phyloP scores from a whole-genome alignment of 2,113 vertebrate genomes.

The Hemiscyllium ocellatum region DNA sequence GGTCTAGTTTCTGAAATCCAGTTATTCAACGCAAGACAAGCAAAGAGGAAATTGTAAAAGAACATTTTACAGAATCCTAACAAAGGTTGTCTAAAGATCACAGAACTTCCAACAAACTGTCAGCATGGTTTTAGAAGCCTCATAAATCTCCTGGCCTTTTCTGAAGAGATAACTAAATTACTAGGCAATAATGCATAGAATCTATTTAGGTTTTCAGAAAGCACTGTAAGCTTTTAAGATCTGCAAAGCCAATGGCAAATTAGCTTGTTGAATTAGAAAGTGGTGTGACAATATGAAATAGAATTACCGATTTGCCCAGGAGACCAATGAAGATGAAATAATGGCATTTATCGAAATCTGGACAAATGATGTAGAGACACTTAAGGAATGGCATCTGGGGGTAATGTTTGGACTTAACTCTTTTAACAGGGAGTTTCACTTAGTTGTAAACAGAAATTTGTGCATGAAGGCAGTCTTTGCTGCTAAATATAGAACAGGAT shows the following conservation, averaged over 20 bases:
- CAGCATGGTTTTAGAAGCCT: constrained; percentile 25
- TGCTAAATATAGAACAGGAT: not conserved
- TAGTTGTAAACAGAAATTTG: not conserved
- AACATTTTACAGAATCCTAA: not conserved
- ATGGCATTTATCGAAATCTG: not conserved
- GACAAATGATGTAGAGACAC: not conserved
- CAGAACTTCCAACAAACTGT: not conserved
- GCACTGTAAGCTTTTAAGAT: not conserved
- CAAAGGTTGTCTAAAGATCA: not conserved
- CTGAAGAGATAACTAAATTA: constrained; percentile 5
- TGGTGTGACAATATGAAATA: not conserved
- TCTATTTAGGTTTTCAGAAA: not conserved
- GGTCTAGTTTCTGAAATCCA: not conserved
- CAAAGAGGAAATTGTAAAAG: not conserved
- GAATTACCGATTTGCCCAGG: not conserved
- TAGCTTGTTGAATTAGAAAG: not conserved
- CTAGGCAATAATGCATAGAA: not conserved
- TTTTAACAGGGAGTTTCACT: not conserved
- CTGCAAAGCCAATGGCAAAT: constrained; percentile 1
- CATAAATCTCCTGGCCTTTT: not conserved
- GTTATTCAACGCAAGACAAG: not conserved
- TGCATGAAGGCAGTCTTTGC: not conserved
- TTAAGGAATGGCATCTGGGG: not conserved
- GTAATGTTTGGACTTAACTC: not conserved
- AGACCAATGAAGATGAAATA: not conserved